These are phyloP conservation scores for Sorex maritimensis DNA, from an alignment of 2,797 vertebrate genomes.

Conservation along the genomic window DNA sequence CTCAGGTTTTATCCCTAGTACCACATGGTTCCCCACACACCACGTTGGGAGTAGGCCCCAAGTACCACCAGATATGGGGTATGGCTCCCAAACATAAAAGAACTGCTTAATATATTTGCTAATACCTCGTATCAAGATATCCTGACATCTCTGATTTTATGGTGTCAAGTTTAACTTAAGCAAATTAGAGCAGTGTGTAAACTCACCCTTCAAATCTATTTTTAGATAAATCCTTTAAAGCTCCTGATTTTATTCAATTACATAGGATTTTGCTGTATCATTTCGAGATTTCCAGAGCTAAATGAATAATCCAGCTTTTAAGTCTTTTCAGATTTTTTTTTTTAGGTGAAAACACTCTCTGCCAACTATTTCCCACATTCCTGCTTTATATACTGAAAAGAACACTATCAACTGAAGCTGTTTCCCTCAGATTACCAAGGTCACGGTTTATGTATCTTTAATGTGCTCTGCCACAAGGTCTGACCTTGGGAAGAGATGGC, in stretches of 20 bases:
- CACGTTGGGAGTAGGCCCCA: too few species aligned
- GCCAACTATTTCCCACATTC: conserved; percentile 65
- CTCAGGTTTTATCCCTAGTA: too few species aligned
- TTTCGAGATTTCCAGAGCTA: conserved; percentile 55
- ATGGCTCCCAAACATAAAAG: neutral
- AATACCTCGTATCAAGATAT: neutral
- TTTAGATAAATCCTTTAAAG: conserved; percentile 59
- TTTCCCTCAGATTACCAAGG: conserved; percentile 37
- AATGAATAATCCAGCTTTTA: conserved; percentile 61
- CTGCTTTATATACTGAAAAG: conserved; percentile 50
- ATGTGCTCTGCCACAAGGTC: conserved; percentile 86
- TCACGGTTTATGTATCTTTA: conserved; percentile 72
- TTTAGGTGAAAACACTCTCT: conserved; percentile 50
- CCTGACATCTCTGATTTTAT: neutral
- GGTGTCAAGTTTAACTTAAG: neutral
- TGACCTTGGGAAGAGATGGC: conserved; percentile 87
- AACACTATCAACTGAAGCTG: conserved; percentile 39
- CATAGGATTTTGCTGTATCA: conserved; percentile 37
- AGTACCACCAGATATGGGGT: too few species aligned
- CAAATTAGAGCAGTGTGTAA: conserved; percentile 11
- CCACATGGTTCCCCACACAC: too few species aligned
- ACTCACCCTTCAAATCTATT: conserved; percentile 31
- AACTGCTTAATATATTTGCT: conserved; percentile 5
- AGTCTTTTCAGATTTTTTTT: conserved; percentile 51
- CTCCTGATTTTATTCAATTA: conserved; percentile 53